A percentile compares a stretch with the other conserved stretches of the same genome.
These are phyloP conservation scores for Drosophila birchii DNA, from an alignment of 2,888 invertebrate genomes.

Conservation along the genomic window DNA sequence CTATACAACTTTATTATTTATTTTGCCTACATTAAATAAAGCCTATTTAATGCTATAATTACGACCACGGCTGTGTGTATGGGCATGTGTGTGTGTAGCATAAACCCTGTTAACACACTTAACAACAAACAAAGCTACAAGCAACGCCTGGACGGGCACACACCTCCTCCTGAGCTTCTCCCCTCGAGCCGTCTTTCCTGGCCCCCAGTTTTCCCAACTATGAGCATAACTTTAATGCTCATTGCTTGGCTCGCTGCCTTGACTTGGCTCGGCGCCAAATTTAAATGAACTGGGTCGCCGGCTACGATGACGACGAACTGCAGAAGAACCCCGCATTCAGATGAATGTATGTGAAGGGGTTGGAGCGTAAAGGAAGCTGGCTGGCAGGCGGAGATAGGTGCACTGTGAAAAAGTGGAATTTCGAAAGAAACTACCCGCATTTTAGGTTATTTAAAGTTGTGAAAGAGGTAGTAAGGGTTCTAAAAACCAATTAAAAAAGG, in stretches of 20 bases:
- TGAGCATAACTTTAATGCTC: constrained; percentile 75
- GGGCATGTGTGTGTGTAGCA: constrained; percentile 53
- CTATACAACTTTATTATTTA: background rate
- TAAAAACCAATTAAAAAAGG: background rate
- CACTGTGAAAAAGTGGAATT: constrained; percentile 4
- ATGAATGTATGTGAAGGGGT: constrained; percentile 12
- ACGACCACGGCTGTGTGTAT: constrained; percentile 17
- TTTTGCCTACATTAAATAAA: background rate
- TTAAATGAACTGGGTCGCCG: constrained; percentile 74
- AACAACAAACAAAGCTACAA: constrained; percentile 72
- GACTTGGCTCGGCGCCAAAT: constrained; percentile 73
- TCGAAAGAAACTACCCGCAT: background rate
- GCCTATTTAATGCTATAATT: constrained; percentile 7
- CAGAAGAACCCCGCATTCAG: constrained; percentile 37
- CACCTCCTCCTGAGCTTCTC: constrained; percentile 40
- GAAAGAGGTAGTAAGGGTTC: background rate
- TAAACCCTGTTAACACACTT: constrained; percentile 80
- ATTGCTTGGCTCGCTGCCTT: constrained; percentile 57
- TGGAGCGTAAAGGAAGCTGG: background rate
- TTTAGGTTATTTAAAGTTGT: background rate
- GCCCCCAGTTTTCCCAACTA: constrained; percentile 47
- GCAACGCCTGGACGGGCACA: constrained; percentile 51
- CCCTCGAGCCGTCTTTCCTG: background rate
- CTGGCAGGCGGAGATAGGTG: constrained; percentile 11
- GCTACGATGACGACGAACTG: constrained; percentile 36